Base-by-base conservation (phyloP, 2,113 vertebrate species). In the Aspidoscelis tigris region DNA sequence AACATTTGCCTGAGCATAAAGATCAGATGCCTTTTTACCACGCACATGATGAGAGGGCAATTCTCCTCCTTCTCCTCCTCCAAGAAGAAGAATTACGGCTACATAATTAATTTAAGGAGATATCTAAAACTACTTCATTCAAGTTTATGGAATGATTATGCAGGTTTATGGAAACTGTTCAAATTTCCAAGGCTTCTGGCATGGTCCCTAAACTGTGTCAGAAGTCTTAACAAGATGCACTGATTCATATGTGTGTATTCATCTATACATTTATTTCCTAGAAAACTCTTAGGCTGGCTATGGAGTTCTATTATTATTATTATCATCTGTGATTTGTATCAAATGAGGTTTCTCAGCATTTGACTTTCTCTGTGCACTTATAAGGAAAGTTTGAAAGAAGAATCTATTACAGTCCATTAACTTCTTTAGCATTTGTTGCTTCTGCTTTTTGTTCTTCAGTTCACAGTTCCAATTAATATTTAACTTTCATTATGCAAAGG, bases 391-490 rank as follows among this genome's bases (percentile, higher is more conserved):
- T 76, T 65, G 7, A 84, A 92, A 55, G 71, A 84, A 86, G 61
- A 79, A 86, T 87, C 24, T 84, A 88, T 87, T 92, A 78, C 0
- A 64, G 5, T 87, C 80, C 64, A 89, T 93, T 93, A 93, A 92
- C 84, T 87, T 66, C 91, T 84, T 83, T 87, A 88, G 88, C 89
- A 92, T 84, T 7, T 78, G 70, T 92, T 90, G 64, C 85, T 92
- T 91, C 10, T 20, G 81, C 88, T 92, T 89, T 92, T 90, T 93
- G 64, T 6, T 91, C 87, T 91, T 88, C 82, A 85, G 41, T 84
- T 61, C 84, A 79, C 18, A 21, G 55, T 86, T 90, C 80, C 47
- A 94, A 90, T 92, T 88, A 94, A 93, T 91, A 89, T 91, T 94
- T 94, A 91, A 87, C 82, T 94, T 88, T 71, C 76, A 79, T 86